These are phyloP conservation scores for Ctenodactylus gundi DNA, from an alignment of 2,113 vertebrate genomes.

Conservation along the genomic window DNA sequence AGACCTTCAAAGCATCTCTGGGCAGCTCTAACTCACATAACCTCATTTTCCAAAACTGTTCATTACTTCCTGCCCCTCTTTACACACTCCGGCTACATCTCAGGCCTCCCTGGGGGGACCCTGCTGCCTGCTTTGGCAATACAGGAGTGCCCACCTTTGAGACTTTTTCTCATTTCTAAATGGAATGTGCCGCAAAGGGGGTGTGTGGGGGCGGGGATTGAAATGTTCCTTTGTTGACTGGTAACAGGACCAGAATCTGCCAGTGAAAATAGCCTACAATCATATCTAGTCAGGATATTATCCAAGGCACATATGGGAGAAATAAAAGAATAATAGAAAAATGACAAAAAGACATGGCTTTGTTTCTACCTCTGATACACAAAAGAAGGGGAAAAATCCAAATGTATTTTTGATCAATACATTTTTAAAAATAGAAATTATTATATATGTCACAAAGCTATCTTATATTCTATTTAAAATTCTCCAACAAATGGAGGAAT, in stretches of 20 bases:
- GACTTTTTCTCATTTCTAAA: constrained; percentile 65
- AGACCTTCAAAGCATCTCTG: constrained; percentile 74
- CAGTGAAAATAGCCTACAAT: constrained; percentile 52
- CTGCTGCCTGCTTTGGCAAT: constrained; percentile 45
- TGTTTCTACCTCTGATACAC: constrained; percentile 19
- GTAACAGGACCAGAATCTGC: constrained; percentile 54
- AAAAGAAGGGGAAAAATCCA: not conserved
- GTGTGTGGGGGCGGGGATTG: not conserved
- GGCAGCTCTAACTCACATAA: constrained; percentile 76
- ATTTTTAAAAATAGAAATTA: constrained; percentile 50
- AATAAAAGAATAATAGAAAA: constrained; percentile 64
- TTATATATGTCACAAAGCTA: not conserved
- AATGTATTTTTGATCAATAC: not conserved
- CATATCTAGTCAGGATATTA: constrained; percentile 52
- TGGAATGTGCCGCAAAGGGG: constrained; percentile 36
- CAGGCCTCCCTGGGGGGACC: not conserved
- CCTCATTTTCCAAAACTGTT: constrained; percentile 78
- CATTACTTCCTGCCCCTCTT: constrained; percentile 64
- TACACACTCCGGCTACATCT: constrained; percentile 18
- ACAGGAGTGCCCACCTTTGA: constrained; percentile 42
- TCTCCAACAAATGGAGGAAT: constrained; percentile 21
- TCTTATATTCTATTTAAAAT: constrained; percentile 9
- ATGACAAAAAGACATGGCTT: constrained; percentile 49
- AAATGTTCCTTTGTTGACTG: constrained; percentile 43
- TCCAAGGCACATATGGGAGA: constrained; percentile 23